Evolutionary conservation across 2,888 invertebrate genomes (phyloP).

Genomic region (Conistra vaccinii): DNA sequence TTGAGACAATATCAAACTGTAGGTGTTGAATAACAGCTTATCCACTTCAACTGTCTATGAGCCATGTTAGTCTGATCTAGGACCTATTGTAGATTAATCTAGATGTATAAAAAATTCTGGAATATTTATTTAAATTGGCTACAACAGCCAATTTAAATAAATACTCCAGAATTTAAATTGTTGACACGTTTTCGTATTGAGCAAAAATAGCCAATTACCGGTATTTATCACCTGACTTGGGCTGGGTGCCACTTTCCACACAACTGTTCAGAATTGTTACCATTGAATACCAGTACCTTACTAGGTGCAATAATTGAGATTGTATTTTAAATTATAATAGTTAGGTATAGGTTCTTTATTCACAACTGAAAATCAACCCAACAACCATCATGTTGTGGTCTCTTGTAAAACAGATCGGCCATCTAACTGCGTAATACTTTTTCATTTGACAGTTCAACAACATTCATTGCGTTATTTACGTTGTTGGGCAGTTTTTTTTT

Average conservation of each 20-base stretch:
- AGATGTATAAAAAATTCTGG: constrained; percentile 22
- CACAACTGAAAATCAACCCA: no score
- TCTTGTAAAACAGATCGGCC: no score
- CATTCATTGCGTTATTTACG: no score
- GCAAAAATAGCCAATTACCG: constrained; percentile 61
- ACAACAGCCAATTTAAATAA: no score
- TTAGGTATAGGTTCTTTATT: no score
- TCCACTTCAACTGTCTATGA: constrained; percentile 2
- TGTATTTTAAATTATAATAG: no score
- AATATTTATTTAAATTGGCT: constrained; percentile 56
- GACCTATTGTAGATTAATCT: constrained; percentile 44
- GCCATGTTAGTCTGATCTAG: constrained; percentile 28
- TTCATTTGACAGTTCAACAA: no score
- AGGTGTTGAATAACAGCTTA: constrained; percentile 22
- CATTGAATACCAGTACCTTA: not conserved
- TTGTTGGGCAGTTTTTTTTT: no score
- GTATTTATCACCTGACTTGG: constrained; percentile 53
- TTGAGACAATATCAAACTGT: constrained; percentile 6
- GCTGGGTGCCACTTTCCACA: constrained; percentile 42
- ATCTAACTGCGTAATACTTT: no score
- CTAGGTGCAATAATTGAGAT: not conserved
- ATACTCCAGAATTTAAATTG: constrained; percentile 1
- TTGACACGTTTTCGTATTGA: constrained; percentile 54
- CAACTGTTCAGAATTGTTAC: constrained; percentile 20
- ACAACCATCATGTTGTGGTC: no score